Percentiles rank a stretch among this genome's conserved stretches.
These are phyloP conservation scores for Pseudochirops cupreus DNA, from an alignment of 2,797 vertebrate genomes.

Conservation along the genomic window DNA sequence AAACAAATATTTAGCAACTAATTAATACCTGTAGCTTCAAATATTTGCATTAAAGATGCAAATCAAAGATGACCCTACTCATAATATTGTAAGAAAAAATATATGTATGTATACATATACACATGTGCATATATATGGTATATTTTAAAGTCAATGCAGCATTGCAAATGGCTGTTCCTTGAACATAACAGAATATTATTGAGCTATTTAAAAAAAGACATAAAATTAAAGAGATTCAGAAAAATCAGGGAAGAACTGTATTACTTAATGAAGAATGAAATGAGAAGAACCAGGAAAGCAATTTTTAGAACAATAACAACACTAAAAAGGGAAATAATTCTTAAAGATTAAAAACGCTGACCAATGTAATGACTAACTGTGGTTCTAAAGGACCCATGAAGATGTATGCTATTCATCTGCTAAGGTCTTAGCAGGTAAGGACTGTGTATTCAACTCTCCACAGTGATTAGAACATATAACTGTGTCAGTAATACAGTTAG, in stretches of 20 bases:
- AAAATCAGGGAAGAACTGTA: not conserved
- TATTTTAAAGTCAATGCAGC: not conserved
- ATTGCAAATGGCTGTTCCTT: not conserved
- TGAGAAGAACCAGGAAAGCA: not conserved
- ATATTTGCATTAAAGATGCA: not conserved
- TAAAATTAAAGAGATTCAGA: not conserved
- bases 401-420: not conserved
- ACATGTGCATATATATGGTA: not conserved
- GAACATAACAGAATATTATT: not conserved
- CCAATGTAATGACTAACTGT: not conserved
- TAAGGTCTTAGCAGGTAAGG: not conserved
- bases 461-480: not conserved
- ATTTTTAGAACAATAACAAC: not conserved
- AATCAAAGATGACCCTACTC: not conserved
- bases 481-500: not conserved
- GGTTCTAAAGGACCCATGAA: not conserved
- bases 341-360: not conserved
- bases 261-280: not conserved
- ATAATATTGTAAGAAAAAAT: not conserved
- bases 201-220: not conserved
- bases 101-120: not conserved
- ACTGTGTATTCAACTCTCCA: not conserved
- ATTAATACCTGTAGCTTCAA: not conserved
- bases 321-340: not conserved
- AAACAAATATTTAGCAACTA: not conserved